Evolutionary conservation across 2,888 invertebrate genomes (phyloP), one percentile per base, ranked within the genome.

Genomic region (Patella ulyssiponensis): DNA sequence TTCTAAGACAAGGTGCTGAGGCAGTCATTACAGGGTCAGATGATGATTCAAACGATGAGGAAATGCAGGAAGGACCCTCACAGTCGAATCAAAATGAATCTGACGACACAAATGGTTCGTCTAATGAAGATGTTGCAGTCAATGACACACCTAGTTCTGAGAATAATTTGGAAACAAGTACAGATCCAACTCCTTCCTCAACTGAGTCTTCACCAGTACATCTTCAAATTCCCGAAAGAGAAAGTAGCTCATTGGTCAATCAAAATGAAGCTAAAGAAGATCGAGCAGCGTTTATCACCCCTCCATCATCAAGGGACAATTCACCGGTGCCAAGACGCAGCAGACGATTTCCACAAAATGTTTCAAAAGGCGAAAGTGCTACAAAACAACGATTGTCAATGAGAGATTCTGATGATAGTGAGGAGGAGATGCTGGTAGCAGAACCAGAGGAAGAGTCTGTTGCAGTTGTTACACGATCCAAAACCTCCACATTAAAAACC

Each of bases 341-440:
- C 23, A 20, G 20, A 23, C 11, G 64, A 64, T 64, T 64, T 23
- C 23, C 20, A 20, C 64, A 23, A 20, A 64, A 64, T 23, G 64
- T 23, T 64, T 23, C 64, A 64, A 64, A 23, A 64, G 23, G 23
- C 20, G 14, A 9, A 23, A 64, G 11, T 64, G 11, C 20, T 23
- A 64, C 20, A 14, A 64, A 64, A 64, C 11, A 23, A 64, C 64
- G 64, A 64, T 11, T 64, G 23, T 64, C 64, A 23, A 64, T 64
- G 64, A 64, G 64, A 20, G 64, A 64, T 64, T 64, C 64, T 23
- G 56, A 64, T 64, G 64, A 64, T 20, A 64, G 64, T 64, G 23
- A 64, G 20, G 64, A 56, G 15, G 56, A 64, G 20, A 23, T 23
- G 20, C 15, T 20, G 14, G 12, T 12, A 23, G 20, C 11, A 12